A percentile compares a stretch with the other conserved stretches of the same genome.
phyloP scores from a whole-genome alignment of 2,888 invertebrate species.

The Imbricaverruca yamaguchii region DNA sequence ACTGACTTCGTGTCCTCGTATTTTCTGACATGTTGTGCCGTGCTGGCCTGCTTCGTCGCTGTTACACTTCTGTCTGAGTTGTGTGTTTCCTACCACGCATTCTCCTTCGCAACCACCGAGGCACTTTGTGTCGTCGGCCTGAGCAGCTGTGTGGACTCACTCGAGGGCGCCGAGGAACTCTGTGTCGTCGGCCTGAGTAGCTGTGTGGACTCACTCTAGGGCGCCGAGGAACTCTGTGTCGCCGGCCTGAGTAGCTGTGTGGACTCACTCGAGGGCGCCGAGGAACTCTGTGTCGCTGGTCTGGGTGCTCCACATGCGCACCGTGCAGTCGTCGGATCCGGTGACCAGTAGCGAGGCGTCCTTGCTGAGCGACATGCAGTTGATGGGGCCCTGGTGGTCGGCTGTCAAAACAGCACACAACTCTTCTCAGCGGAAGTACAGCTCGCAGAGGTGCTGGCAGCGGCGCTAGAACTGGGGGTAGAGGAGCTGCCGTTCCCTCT shows the following conservation, averaged over 20 bases:
- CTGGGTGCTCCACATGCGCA: slow-evolving; percentile 45
- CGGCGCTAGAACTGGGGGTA: neutral
- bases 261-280: slow-evolving; percentile 40
- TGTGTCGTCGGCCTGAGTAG: slow-evolving; percentile 34
- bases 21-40: too few species aligned
- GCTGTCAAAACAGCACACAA: neutral
- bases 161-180: slow-evolving; percentile 45
- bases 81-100: too few species aligned
- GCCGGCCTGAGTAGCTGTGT: too few species aligned
- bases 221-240: slow-evolving; percentile 45
- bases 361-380: slow-evolving; percentile 47
- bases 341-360: slow-evolving; percentile 46
- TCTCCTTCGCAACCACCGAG: too few species aligned
- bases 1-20: too few species aligned
- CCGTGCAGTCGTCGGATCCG: slow-evolving; percentile 46
- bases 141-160: slow-evolving; percentile 24
- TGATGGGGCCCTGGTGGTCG: slow-evolving; percentile 45
- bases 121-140: too few species aligned
- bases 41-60: too few species aligned
- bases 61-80: too few species aligned
- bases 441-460: neutral
- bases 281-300: slow-evolving; percentile 45
- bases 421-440: neutral
- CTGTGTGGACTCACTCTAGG: slow-evolving; percentile 35
- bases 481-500: neutral